Conservation (phyloP, 2,888 invertebrate species). For the Leptopilina myrica region DNA sequence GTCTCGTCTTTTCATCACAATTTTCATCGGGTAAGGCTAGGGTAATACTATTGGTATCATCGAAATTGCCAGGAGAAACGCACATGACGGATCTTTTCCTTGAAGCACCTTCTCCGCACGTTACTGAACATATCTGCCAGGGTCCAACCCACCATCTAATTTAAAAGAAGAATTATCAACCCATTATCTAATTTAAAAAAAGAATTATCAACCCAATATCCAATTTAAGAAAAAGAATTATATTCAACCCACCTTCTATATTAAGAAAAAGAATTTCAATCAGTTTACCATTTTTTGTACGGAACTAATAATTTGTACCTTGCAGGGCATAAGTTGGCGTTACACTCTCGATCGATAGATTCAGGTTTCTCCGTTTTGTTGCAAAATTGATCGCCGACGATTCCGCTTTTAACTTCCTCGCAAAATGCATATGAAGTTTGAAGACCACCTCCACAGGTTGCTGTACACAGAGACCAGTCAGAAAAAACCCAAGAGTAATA, state of each 20-base stretch:
- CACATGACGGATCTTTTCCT: constrained; percentile 85
- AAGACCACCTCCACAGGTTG: constrained; percentile 87
- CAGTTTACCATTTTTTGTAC: too few relatives aligned
- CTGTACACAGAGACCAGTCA: constrained; percentile 89
- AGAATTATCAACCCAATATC: too few relatives aligned
- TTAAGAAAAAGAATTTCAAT: too few relatives aligned
- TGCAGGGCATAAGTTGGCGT: constrained; percentile 77
- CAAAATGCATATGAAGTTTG: constrained; percentile 80
- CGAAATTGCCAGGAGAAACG: constrained; percentile 74
- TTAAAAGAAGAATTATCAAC: background rate
- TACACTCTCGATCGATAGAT: constrained; percentile 75
- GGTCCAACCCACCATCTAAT: constrained; percentile 88
- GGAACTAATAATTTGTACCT: constrained; percentile 71
- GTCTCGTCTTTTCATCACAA: constrained; percentile 83
- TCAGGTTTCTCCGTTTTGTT: constrained; percentile 75
- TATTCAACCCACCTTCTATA: too few relatives aligned
- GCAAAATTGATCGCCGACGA: constrained; percentile 80
- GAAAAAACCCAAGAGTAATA: constrained; percentile 86
- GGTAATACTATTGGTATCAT: constrained; percentile 79
- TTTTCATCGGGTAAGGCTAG: constrained; percentile 86
- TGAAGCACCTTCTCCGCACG: constrained; percentile 82
- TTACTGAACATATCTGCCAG: constrained; percentile 90
- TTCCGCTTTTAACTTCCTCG: constrained; percentile 81
- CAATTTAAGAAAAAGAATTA: background rate
- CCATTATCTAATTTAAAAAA: background rate